Percentiles rank a stretch among this genome's conserved stretches.
phyloP scores from a whole-genome alignment of 2,113 vertebrate species.

The Gobiocypris rarus region DNA sequence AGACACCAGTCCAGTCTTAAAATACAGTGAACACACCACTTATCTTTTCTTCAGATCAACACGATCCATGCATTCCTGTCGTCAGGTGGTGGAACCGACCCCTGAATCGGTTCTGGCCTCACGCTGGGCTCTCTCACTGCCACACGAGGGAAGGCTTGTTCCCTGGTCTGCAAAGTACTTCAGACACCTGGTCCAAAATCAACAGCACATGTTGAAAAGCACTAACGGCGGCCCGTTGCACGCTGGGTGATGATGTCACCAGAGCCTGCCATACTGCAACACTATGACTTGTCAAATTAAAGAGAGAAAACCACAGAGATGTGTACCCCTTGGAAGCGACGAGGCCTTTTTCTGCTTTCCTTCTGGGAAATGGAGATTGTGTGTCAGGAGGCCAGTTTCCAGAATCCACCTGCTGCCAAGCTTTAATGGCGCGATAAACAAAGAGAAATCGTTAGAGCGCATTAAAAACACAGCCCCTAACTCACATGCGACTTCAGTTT shows the following conservation, averaged over 20 bases:
- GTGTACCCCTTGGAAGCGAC: slow-evolving; percentile 37
- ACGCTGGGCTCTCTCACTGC: slow-evolving; percentile 17
- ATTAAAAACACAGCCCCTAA: slow-evolving; percentile 39
- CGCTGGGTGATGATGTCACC: slow-evolving; percentile 59
- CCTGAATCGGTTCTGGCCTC: slow-evolving; percentile 12
- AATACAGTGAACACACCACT: not conserved
- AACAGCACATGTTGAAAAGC: slow-evolving; percentile 60
- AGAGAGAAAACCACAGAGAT: slow-evolving; percentile 53
- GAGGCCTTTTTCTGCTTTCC: slow-evolving; percentile 37
- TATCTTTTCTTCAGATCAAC: not conserved
- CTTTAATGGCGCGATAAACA: slow-evolving; percentile 51
- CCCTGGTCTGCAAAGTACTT: slow-evolving; percentile 27
- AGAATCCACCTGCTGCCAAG: slow-evolving; percentile 59
- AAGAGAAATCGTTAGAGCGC: slow-evolving; percentile 52
- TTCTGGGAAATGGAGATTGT: slow-evolving; percentile 38
- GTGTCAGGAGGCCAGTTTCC: slow-evolving; percentile 37
- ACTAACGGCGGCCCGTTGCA: slow-evolving; percentile 33
- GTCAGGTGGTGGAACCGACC: slow-evolving; percentile 48
- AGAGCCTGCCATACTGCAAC: slow-evolving; percentile 51
- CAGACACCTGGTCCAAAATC: slow-evolving; percentile 63
- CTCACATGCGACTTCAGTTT: slow-evolving; percentile 33
- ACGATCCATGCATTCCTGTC: slow-evolving; percentile 37
- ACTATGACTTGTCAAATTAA: slow-evolving; percentile 51
- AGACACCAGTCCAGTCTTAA: not conserved
- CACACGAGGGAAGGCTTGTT: slow-evolving; percentile 49